A percentile compares a stretch with the other conserved stretches of the same genome.
Conservation (phyloP, 23 tunicate species). For the Ascidia mentula region DNA sequence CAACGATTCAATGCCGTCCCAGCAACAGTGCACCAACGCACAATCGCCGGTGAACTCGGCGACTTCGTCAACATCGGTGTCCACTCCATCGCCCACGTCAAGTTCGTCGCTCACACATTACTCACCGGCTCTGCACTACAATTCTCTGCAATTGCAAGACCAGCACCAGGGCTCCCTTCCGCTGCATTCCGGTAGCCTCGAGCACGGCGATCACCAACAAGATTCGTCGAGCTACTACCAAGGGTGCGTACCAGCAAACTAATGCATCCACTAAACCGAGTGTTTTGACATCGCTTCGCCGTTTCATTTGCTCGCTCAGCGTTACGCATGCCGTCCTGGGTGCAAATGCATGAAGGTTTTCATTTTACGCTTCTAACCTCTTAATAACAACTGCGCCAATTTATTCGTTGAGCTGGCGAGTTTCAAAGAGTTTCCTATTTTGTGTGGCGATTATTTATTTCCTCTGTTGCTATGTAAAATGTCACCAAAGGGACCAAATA, state of each 20-base stretch:
- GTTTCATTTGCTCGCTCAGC: neutral
- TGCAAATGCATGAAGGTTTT: neutral
- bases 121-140: conserved; percentile 18
- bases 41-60: conserved; percentile 41
- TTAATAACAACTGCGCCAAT: neutral
- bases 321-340: conserved; percentile 10
- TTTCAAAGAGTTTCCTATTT: conserved; percentile 10
- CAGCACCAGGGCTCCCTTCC: conserved; percentile 45
- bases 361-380: neutral
- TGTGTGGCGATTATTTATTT: neutral
- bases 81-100: conserved; percentile 55
- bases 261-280: conserved; percentile 10
- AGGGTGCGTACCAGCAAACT: conserved; percentile 96
- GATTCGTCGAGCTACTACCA: conserved; percentile 61
- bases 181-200: conserved; percentile 18
- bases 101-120: conserved; percentile 40
- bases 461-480: neutral
- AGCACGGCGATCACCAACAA: conserved; percentile 46
- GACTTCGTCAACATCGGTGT: conserved; percentile 45
- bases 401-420: neutral
- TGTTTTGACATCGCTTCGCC: neutral
- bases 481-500: neutral
- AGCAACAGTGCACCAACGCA: conserved; percentile 31
- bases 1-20: conserved; percentile 17
- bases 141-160: conserved; percentile 27